Evolutionary conservation across 2,797 vertebrate genomes (phyloP), one percentile per base, ranked within the genome.

Genomic region (Tokudaia tokunoshimensis): DNA sequence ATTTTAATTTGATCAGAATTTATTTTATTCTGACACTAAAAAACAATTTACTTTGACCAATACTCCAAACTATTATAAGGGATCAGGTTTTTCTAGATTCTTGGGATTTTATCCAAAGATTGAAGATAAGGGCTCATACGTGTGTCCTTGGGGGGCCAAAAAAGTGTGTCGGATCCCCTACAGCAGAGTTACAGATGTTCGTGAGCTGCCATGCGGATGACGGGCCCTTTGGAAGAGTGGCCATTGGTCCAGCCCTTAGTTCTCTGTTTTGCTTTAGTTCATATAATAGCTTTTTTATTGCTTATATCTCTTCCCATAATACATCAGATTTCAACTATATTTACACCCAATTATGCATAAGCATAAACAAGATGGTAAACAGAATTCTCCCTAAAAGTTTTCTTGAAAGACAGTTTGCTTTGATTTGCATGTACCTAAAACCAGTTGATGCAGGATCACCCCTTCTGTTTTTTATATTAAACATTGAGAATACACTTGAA

Each of bases 11-110:
- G 41, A 72, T 81, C 2, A 34, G 31, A 67, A 67, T 67, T 31
- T 34, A 34, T 67, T 31, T 63, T 92, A 15, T 92, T 91, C 70
- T 95, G 57, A 44, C 34, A 90, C 78, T 94, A 55, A 85, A 91
- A 70, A 75, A 88, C 0, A 24, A 22, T 78, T 94, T 91, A 47
- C 50, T 92, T 94, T 80, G 79, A 94, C 26, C 63, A 92, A 41
- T 94, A 94, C 15, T 29, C 9, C 70, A 95, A 80, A 85, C 37
- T 22, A 78, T 47, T 87, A 17, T 3, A 52, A 72, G n/a, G 5
- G 7, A 17, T 87, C 50, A 74, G 52, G 24, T 7, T 41, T 84
- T 87, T 31, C 14, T 41, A 41, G 50, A 50, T 29, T 12, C 50
- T 72, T 74, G 24, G n/a, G 22, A 52, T 74, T 67, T 87, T 88